phyloP scores from a whole-genome alignment of 1,140 invertebrate genomes.

The Procambarus clarkii region DNA sequence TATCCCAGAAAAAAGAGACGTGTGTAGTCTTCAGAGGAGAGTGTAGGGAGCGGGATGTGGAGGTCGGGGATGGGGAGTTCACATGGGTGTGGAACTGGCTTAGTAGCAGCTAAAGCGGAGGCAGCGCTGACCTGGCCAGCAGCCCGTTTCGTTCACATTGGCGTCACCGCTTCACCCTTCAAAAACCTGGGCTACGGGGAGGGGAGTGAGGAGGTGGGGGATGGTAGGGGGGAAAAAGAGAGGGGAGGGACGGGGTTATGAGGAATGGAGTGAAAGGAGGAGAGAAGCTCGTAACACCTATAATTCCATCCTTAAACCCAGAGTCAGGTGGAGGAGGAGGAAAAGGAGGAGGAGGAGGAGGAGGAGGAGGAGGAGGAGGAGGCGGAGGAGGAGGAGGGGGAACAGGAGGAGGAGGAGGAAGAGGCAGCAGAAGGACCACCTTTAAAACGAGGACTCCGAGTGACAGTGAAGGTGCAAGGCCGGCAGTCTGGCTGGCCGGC shows the following conservation, averaged over 20 bases:
- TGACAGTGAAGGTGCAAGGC: neutral
- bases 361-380: neutral
- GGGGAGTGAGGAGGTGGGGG: neutral
- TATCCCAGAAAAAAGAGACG: constrained; percentile 16
- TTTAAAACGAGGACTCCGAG: neutral
- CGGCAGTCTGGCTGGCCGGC: neutral
- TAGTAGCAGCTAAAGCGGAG: constrained; percentile 8
- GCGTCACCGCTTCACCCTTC: neutral
- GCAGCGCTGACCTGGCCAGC: neutral
- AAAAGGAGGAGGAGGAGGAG: neutral
- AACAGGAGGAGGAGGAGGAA: neutral
- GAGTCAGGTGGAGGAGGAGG: neutral
- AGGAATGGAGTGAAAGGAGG: neutral
- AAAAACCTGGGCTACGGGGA: neutral
- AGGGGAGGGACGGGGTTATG: constrained; percentile 2
- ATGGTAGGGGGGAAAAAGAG: constrained; percentile 3
- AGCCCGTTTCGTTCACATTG: constrained; percentile 1
- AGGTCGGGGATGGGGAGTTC: neutral
- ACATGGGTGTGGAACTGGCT: neutral
- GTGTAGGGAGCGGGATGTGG: too few species aligned
- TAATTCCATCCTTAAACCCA: constrained; percentile 24
- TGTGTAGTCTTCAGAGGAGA: constrained; percentile 22
- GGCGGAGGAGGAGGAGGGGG: neutral
- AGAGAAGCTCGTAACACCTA: constrained; percentile 21
- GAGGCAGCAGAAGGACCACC: neutral